phyloP scores from a whole-genome alignment of 30 jellyfish, hydroid and myxozoan genomes.

The Aurelia coerulea region DNA sequence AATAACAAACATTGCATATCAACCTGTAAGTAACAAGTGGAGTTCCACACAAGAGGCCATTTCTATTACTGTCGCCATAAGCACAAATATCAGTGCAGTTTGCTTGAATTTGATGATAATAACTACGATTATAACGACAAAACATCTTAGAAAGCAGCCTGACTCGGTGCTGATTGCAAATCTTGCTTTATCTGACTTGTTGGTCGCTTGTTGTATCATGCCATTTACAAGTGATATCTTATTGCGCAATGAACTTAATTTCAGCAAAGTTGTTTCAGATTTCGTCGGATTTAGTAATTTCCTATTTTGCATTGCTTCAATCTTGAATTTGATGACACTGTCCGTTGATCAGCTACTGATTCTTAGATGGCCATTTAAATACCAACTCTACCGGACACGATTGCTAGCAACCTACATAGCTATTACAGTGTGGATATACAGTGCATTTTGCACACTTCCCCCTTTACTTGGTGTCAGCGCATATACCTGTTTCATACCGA shows the following conservation, averaged over 20 bases:
- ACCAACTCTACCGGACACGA: constrained; percentile 24
- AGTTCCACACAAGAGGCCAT: background rate
- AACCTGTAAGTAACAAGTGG: constrained; percentile 33
- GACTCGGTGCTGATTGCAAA: constrained; percentile 29
- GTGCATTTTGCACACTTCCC: constrained; percentile 50
- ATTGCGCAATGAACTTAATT: constrained; percentile 1
- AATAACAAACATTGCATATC: background rate
- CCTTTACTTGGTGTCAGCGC: constrained; percentile 66
- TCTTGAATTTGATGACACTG: constrained; percentile 25
- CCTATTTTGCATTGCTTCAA: constrained; percentile 63
- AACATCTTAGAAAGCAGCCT: constrained; percentile 16
- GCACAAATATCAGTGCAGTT: constrained; percentile 20
- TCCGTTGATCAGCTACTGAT: constrained; percentile 42
- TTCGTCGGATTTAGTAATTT: constrained; percentile 49
- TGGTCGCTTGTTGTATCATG: constrained; percentile 47
- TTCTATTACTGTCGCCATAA: background rate
- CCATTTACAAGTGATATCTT: constrained; percentile 28
- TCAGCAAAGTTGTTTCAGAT: background rate
- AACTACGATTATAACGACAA: constrained; percentile 18
- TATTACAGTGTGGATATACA: constrained; percentile 30
- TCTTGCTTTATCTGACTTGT: constrained; percentile 42
- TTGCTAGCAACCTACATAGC: constrained; percentile 12
- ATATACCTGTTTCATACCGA: constrained; percentile 55
- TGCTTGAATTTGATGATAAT: constrained; percentile 5
- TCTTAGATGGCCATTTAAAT: constrained; percentile 39